These are phyloP conservation scores for Orthonevra nobilis DNA, from an alignment of 2,888 invertebrate genomes.

Conservation along the genomic window DNA sequence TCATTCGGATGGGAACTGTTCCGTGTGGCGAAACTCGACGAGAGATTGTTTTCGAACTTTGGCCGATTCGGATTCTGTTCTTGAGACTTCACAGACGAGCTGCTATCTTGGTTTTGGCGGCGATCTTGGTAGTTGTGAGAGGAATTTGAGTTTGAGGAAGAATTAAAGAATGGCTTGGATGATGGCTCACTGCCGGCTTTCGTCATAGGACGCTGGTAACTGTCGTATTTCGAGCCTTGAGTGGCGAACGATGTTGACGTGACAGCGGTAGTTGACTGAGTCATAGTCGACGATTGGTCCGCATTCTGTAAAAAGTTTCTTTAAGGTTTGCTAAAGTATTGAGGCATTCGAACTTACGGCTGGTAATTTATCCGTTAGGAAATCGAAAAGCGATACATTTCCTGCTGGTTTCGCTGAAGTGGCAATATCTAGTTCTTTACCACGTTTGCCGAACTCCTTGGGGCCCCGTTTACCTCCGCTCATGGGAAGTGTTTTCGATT, in stretches of 20 bases:
- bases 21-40: conserved; percentile 77
- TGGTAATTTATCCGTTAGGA: conserved; percentile 88
- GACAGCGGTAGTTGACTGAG: conserved; percentile 43
- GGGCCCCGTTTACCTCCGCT: conserved; percentile 27
- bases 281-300: conserved; percentile 19
- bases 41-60: conserved; percentile 79
- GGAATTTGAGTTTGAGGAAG: conserved; percentile 37
- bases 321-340: not conserved
- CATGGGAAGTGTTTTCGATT: conserved; percentile 45
- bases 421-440: conserved; percentile 82
- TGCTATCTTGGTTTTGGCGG: conserved; percentile 52
- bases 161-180: conserved; percentile 42
- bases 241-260: conserved; percentile 30
- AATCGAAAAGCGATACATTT: conserved; percentile 90
- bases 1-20: conserved; percentile 53
- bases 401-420: conserved; percentile 87
- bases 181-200: conserved; percentile 64
- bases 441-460: conserved; percentile 71
- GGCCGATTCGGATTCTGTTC: conserved; percentile 69
- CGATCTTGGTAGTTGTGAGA: conserved; percentile 48
- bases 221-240: conserved; percentile 43
- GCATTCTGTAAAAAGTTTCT: conserved; percentile 30
- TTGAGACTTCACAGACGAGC: conserved; percentile 56
- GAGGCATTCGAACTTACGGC: conserved; percentile 60
- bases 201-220: conserved; percentile 47